Conservation (phyloP, 1,140 invertebrate genomes). For the Lasioglossum baleicum region DNA sequence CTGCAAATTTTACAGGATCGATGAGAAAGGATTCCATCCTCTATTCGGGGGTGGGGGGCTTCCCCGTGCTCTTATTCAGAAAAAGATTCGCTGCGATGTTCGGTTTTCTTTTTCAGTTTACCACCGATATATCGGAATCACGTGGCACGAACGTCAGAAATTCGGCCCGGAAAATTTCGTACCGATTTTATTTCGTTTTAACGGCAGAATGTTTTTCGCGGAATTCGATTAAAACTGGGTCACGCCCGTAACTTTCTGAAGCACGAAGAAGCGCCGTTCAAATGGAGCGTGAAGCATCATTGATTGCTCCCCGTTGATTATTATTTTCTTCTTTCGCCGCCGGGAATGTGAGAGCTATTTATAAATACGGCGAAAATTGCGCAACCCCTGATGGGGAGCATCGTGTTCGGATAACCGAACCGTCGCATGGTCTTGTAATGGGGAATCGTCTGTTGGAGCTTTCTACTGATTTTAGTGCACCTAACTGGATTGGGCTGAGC, state of each 20-base stretch:
- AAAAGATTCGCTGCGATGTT: constrained; percentile 12
- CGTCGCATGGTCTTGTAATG: too few relatives aligned
- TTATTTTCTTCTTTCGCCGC: constrained; percentile 33
- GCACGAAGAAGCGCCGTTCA: constrained; percentile 38
- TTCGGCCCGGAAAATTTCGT: constrained; percentile 11
- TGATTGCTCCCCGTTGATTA: constrained; percentile 45
- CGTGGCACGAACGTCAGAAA: constrained; percentile 33
- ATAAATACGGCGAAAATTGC: not conserved
- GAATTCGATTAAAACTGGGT: constrained; percentile 31
- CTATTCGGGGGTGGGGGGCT: too few relatives aligned
- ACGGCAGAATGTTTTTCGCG: constrained; percentile 34
- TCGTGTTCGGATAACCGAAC: too few relatives aligned
- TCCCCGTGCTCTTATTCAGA: not conserved
- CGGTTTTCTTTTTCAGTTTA: not conserved
- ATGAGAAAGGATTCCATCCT: constrained; percentile 1
- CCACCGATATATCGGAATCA: not conserved
- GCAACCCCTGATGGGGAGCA: not conserved
- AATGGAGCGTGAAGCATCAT: constrained; percentile 38
- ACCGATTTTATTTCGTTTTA: constrained; percentile 38
- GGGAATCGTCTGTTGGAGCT: not conserved
- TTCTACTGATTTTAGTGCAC: not conserved
- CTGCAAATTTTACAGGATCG: constrained; percentile 44
- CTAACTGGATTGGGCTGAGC: too few relatives aligned
- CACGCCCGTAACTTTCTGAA: constrained; percentile 46
- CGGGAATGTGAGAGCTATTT: not conserved